These are phyloP conservation scores for Spheniscus humboldti DNA, from an alignment of 2,797 vertebrate genomes.

Conservation along the genomic window DNA sequence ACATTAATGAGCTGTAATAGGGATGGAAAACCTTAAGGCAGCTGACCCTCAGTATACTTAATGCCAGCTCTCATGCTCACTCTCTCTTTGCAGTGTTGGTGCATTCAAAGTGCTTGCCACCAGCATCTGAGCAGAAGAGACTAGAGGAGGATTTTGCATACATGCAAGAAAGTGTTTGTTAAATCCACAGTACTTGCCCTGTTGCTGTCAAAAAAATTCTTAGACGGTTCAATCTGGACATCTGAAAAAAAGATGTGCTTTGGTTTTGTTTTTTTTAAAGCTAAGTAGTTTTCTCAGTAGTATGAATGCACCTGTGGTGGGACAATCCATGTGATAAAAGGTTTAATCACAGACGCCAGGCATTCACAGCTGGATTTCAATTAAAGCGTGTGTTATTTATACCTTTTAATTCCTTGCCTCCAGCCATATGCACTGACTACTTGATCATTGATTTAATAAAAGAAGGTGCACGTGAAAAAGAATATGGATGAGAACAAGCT, in stretches of 20 bases:
- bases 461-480: neutral
- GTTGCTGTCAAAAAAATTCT: neutral
- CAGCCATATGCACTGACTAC: neutral
- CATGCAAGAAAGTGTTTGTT: neutral
- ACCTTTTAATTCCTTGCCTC: slow-evolving; percentile 32
- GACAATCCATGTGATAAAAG: neutral
- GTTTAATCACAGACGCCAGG: slow-evolving; percentile 17
- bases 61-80: neutral
- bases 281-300: neutral
- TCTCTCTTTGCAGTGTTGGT: neutral
- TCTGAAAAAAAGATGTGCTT: neutral
- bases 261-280: neutral
- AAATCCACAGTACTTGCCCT: neutral
- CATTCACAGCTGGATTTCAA: slow-evolving; percentile 17
- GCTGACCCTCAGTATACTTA: neutral
- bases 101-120: neutral
- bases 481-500: neutral
- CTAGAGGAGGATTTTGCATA: neutral
- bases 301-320: neutral
- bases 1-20: neutral
- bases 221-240: neutral
- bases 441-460: neutral
- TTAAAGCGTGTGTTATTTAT: slow-evolving; percentile 43
- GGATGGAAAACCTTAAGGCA: neutral
- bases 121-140: neutral